These are phyloP conservation scores for Lasius fuliginosus DNA, from an alignment of 2,888 invertebrate genomes.

Conservation along the genomic window DNA sequence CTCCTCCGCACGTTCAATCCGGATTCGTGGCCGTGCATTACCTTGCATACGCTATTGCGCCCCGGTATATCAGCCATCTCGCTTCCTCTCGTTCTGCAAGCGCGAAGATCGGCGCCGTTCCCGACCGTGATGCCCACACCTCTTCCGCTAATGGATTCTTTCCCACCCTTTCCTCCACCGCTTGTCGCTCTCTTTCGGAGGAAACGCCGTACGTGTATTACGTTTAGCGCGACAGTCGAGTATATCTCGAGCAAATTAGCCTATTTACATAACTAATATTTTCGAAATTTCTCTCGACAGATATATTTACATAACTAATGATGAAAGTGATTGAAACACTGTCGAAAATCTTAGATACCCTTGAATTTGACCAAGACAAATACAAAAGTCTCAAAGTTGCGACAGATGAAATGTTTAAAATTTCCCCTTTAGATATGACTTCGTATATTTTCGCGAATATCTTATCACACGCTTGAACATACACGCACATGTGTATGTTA, in stretches of 20 bases:
- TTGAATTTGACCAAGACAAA: neutral
- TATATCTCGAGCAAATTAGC: neutral
- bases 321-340: neutral
- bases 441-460: neutral
- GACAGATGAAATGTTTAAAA: neutral
- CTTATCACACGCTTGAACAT: neutral
- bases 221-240: slow-evolving; percentile 2
- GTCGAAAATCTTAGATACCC: neutral
- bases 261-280: neutral
- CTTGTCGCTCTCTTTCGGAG: slow-evolving; percentile 12
- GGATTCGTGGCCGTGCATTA: slow-evolving; percentile 76
- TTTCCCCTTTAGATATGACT: neutral
- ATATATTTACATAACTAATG: neutral
- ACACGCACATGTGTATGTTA: too few species aligned
- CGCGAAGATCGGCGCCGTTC: slow-evolving; percentile 42
- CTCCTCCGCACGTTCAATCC: slow-evolving; percentile 70
- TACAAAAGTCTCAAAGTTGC: neutral
- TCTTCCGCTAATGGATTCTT: slow-evolving; percentile 50
- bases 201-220: neutral
- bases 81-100: slow-evolving; percentile 31
- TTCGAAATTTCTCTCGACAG: neutral
- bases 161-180: slow-evolving; percentile 40
- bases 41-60: slow-evolving; percentile 75
- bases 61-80: slow-evolving; percentile 64
- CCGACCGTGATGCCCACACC: slow-evolving; percentile 25